phyloP scores from a whole-genome alignment of 92 coral and sea anemone genomes.

The Parazoanthus atlanticus region DNA sequence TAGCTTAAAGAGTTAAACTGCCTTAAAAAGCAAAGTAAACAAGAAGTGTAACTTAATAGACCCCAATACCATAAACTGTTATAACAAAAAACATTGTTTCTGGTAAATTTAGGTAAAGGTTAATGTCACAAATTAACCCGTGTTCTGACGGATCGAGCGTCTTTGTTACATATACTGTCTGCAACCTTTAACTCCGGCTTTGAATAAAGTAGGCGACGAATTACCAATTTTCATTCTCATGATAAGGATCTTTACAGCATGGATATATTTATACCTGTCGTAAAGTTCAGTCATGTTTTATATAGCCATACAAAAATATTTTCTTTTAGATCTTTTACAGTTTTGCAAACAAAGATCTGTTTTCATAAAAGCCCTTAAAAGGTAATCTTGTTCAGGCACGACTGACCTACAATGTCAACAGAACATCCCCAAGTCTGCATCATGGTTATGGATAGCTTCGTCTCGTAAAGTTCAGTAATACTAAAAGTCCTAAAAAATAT shows the following conservation, averaged over 20 bases:
- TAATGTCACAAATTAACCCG: too few relatives aligned
- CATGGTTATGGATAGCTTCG: too few relatives aligned
- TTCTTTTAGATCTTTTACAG: too few relatives aligned
- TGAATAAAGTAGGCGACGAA: neutral
- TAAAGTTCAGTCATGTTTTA: neutral
- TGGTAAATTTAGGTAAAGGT: neutral
- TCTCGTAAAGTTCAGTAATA: too few relatives aligned
- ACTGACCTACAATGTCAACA: too few relatives aligned
- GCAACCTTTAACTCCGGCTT: neutral
- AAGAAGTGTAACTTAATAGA: neutral
- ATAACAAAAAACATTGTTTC: neutral
- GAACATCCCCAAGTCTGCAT: too few relatives aligned
- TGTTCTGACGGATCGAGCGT: neutral
- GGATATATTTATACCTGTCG: neutral
- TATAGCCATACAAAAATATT: neutral
- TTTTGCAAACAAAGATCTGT: neutral
- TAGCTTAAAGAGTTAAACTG: neutral
- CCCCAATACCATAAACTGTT: neutral
- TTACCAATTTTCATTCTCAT: neutral
- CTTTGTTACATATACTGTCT: neutral
- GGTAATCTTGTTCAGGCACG: too few relatives aligned
- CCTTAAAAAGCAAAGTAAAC: neutral
- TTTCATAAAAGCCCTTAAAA: neutral
- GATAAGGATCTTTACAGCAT: neutral
- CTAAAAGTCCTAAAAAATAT: too few relatives aligned